Evolutionary conservation across 2,888 invertebrate genomes (phyloP).

Genomic region (Ennomos fuscantarius): DNA sequence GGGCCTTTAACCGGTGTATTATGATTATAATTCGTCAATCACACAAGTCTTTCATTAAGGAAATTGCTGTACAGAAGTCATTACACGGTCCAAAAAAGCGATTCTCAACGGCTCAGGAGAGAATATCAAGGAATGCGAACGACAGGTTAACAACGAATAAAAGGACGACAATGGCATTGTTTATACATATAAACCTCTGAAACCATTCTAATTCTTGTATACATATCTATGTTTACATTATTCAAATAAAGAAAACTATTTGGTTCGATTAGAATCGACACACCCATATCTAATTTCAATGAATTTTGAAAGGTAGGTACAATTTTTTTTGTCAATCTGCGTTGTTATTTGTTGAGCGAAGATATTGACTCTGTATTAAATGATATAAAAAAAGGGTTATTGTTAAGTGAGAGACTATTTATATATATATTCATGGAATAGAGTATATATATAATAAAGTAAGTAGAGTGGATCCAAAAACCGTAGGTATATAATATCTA

Average conservation of each 20-base stretch:
- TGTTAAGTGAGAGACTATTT: too few species aligned
- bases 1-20: too few species aligned
- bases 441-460: too few species aligned
- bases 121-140: constrained; percentile 18
- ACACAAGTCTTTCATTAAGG: background rate
- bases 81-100: constrained; percentile 28
- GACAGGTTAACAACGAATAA: constrained; percentile 32
- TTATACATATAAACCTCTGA: constrained; percentile 14
- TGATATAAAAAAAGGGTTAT: too few species aligned
- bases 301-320: constrained; percentile 14
- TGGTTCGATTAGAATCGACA: constrained; percentile 22
- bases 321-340: constrained; percentile 15
- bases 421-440: too few species aligned
- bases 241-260: constrained; percentile 26
- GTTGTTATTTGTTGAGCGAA: constrained; percentile 16
- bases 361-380: background rate
- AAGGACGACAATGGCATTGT: constrained; percentile 32
- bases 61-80: constrained; percentile 28
- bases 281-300: background rate
- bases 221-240: constrained; percentile 17
- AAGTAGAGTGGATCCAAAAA: too few species aligned
- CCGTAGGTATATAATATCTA: too few species aligned
- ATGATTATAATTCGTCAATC: background rate
- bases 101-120: constrained; percentile 10
- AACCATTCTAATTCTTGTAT: constrained; percentile 14